Conservation (phyloP, 2,113 vertebrate species). For the Columba livia region DNA sequence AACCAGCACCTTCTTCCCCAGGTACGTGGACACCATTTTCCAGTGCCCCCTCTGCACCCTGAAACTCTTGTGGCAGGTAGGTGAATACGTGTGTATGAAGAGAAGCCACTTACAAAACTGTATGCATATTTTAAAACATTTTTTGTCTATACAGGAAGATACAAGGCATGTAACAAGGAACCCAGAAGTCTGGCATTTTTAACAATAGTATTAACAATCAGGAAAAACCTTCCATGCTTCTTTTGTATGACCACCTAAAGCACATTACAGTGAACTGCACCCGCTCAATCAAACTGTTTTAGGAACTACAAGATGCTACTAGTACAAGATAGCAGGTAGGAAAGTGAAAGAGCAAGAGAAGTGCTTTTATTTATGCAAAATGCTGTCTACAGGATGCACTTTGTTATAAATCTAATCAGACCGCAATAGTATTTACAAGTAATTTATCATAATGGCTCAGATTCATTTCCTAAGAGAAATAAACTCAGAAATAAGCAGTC, state of each 20-base stretch:
- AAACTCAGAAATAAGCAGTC: neutral
- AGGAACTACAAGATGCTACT: neutral
- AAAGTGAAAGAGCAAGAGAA: neutral
- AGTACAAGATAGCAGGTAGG: neutral
- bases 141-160: neutral
- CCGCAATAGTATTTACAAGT: neutral
- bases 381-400: neutral
- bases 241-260: neutral
- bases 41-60: neutral
- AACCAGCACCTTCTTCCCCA: neutral
- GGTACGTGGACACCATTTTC: fast-evolving
- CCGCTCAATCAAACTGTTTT: neutral
- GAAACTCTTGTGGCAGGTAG: neutral
- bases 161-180: neutral
- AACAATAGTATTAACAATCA: neutral
- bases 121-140: neutral
- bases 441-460: neutral
- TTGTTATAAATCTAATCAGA: neutral
- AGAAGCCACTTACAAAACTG: neutral
- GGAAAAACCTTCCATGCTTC: neutral
- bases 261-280: neutral
- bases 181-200: neutral
- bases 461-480: neutral
- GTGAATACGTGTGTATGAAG: fast-evolving
- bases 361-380: neutral